Evolutionary conservation across 1,140 invertebrate species (phyloP).

Genomic region (Trinorchestia longiramus): DNA sequence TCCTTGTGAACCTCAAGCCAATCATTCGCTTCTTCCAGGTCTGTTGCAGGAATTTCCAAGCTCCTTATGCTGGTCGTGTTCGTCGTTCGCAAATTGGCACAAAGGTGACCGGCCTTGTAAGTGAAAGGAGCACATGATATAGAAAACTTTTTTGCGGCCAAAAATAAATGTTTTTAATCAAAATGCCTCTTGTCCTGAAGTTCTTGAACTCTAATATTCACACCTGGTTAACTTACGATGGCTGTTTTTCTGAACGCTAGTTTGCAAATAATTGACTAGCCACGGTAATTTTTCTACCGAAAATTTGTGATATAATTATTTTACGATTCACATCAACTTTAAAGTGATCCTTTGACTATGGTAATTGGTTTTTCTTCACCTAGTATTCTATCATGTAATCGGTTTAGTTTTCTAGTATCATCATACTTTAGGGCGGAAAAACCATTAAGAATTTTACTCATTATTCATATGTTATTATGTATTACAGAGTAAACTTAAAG

Average conservation of each 20-base stretch:
- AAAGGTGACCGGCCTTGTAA: neutral
- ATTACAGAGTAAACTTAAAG: neutral
- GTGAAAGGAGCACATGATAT: neutral
- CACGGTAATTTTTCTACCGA: neutral
- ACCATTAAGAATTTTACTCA: neutral
- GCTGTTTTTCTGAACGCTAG: neutral
- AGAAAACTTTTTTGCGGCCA: neutral
- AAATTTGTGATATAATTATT: neutral
- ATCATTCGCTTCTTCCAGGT: conserved; percentile 19
- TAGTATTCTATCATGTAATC: neutral
- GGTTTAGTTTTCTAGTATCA: neutral
- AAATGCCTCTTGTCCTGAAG: neutral
- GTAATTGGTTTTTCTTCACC: neutral
- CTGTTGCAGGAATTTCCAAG: neutral
- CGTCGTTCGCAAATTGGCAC: neutral
- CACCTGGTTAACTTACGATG: neutral
- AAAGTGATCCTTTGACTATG: neutral
- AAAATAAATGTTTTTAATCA: neutral
- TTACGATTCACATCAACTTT: neutral
- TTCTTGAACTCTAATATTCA: too few relatives aligned
- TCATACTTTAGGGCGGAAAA: neutral
- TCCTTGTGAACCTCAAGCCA: neutral
- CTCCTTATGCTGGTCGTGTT: neutral
- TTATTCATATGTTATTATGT: neutral
- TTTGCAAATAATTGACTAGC: neutral